These are phyloP conservation scores for Coracopsis vasa DNA, from an alignment of 2,113 vertebrate genomes.

Conservation along the genomic window DNA sequence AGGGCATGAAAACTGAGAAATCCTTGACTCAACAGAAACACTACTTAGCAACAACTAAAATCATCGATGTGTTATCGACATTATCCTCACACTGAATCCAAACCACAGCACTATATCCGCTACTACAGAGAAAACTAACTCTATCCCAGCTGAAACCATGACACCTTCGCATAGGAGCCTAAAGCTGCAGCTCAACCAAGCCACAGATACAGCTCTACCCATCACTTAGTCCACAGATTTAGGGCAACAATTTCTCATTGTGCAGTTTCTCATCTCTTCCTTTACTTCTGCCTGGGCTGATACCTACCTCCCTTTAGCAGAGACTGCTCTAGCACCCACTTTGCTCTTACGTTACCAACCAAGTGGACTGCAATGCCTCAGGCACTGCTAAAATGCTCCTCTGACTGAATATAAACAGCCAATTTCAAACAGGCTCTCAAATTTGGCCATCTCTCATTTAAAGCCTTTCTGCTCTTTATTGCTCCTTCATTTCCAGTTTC, in stretches of 20 bases:
- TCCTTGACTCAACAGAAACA: background rate
- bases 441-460: background rate
- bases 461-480: background rate
- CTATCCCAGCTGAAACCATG: background rate
- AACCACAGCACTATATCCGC: background rate
- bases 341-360: background rate
- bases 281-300: background rate
- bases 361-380: background rate
- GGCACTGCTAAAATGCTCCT: background rate
- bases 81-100: background rate
- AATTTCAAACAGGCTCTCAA: background rate
- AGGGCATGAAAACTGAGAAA: background rate
- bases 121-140: background rate
- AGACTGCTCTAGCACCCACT: background rate
- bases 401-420: background rate
- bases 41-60: background rate
- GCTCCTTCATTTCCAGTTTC: background rate
- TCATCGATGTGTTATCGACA: background rate
- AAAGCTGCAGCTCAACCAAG: background rate
- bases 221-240: background rate
- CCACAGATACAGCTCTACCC: background rate
- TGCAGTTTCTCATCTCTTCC: background rate
- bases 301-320: background rate
- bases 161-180: background rate
- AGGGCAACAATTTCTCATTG: background rate